These are phyloP conservation scores for Macrosteles quadrilineatus DNA, from an alignment of 1,140 invertebrate species.

Conservation along the genomic window DNA sequence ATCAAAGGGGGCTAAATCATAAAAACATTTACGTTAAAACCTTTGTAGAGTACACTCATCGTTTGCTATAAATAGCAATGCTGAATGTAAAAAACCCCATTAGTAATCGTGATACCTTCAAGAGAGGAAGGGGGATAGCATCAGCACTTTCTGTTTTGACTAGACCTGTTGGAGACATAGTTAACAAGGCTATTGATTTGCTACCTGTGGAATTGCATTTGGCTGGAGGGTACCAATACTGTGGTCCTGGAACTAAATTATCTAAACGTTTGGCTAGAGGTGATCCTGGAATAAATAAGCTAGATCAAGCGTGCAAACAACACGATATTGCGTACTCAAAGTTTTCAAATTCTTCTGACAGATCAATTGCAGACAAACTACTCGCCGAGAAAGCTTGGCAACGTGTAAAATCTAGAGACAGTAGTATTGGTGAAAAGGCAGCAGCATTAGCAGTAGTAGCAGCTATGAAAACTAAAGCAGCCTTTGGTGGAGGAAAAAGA, in stretches of 20 bases:
- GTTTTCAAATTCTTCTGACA: constrained; percentile 44
- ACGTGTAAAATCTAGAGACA: constrained; percentile 48
- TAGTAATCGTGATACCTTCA: not conserved
- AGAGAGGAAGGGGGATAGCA: not conserved
- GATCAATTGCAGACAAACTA: constrained; percentile 50
- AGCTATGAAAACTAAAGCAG: constrained; percentile 46
- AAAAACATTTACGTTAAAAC: not conserved
- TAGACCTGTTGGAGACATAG: constrained; percentile 17
- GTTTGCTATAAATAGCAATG: not conserved
- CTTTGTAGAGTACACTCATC: not conserved
- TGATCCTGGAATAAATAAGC: constrained; percentile 50
- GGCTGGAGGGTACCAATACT: constrained; percentile 51
- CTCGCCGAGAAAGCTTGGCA: constrained; percentile 49
- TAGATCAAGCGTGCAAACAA: constrained; percentile 51
- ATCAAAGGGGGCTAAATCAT: not conserved
- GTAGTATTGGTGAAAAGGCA: constrained; percentile 45
- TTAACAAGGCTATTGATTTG: constrained; percentile 50
- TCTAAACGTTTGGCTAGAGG: constrained; percentile 48
- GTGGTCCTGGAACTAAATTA: constrained; percentile 54
- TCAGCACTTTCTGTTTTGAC: not conserved
- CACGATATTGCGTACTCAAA: constrained; percentile 53
- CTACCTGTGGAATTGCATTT: constrained; percentile 53
- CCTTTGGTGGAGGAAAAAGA: constrained; percentile 44
- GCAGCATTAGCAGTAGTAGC: constrained; percentile 44
- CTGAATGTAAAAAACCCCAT: not conserved